phyloP scores from a whole-genome alignment of 1,140 invertebrate species.

The Planococcus citri region DNA sequence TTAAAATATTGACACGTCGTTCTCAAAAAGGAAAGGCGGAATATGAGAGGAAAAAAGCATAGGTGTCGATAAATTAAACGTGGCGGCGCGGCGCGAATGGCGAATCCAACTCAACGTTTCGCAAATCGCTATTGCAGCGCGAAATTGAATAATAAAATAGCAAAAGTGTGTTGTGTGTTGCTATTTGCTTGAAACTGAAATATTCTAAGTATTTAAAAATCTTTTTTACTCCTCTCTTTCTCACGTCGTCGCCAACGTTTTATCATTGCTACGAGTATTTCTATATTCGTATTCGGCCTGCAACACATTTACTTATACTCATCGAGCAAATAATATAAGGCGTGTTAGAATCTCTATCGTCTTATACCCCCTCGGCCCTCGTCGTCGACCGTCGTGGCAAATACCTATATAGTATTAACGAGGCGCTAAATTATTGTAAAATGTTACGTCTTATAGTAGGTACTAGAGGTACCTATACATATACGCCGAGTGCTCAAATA shows the following conservation, averaged over 20 bases:
- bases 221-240: too few relatives aligned
- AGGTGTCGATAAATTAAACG: neutral
- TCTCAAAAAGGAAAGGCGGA: conserved; percentile 1
- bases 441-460: neutral
- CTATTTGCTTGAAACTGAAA: neutral
- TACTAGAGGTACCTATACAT: too few relatives aligned
- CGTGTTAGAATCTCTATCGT: neutral
- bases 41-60: neutral
- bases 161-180: neutral
- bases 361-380: too few relatives aligned
- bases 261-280: too few relatives aligned
- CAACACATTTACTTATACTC: neutral
- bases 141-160: conserved; percentile 1
- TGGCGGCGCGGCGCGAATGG: neutral
- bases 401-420: neutral
- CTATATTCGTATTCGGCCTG: too few relatives aligned
- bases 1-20: conserved; percentile 7
- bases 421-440: neutral
- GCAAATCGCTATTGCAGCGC: too few relatives aligned
- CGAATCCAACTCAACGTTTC: too few relatives aligned
- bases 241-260: neutral
- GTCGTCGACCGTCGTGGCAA: neutral
- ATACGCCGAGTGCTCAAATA: neutral
- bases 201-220: conserved; percentile 4
- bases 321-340: neutral